Percentiles rank a stretch among this genome's conserved stretches.
phyloP scores from a whole-genome alignment of 23 tunicate genomes.

The Trididemnum nubilum region DNA sequence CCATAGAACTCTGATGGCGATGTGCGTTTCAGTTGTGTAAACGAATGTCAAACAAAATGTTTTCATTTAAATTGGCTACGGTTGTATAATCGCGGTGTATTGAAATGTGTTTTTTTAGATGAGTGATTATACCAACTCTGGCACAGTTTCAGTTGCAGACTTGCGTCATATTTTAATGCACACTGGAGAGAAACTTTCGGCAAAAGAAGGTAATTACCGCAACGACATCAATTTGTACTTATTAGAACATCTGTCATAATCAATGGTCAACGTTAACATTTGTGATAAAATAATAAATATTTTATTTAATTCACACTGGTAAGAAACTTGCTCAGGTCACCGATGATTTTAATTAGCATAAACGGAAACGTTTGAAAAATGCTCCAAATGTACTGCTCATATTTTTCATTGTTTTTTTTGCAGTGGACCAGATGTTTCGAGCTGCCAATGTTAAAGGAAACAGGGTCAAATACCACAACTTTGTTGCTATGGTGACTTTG shows the following conservation, averaged over 20 bases:
- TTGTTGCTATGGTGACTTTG: conserved; percentile 54
- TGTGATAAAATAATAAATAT: too few species aligned
- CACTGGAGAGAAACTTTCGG: conserved; percentile 77
- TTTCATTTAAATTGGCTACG: too few species aligned
- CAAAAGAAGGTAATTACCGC: conserved; percentile 56
- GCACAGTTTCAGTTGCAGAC: conserved; percentile 49
- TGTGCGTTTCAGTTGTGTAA: too few species aligned
- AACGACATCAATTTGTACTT: not conserved
- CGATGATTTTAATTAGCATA: too few species aligned
- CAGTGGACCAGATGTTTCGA: conserved; percentile 90
- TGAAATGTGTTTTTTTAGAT: conserved; percentile 34
- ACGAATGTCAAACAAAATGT: too few species aligned
- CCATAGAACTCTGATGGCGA: too few species aligned
- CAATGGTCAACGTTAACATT: not conserved
- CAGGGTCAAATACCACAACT: conserved; percentile 60
- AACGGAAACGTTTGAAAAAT: too few species aligned
- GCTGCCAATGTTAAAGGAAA: conserved; percentile 62
- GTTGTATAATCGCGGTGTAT: too few species aligned
- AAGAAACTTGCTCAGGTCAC: too few species aligned
- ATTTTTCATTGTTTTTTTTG: conserved; percentile 5
- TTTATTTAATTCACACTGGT: too few species aligned
- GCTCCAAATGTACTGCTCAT: not conserved
- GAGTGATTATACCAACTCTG: conserved; percentile 39
- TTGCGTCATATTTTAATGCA: conserved; percentile 68
- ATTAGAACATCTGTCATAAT: not conserved